Evolutionary conservation across 2,888 invertebrate species (phyloP).

Genomic region (Pteria penguin): DNA sequence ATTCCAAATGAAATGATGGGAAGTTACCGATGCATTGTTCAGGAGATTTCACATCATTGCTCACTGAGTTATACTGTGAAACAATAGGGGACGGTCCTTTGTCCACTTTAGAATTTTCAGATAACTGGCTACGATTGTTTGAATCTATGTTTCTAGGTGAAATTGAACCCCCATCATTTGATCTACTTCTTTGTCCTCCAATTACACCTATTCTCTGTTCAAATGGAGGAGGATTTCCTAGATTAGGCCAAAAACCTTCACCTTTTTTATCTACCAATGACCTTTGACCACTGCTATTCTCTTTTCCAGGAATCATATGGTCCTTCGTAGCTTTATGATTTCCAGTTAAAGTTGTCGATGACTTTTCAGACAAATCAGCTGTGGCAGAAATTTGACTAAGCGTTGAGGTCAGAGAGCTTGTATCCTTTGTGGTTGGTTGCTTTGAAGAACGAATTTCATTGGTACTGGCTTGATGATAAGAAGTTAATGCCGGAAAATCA

Average conservation of each 20-base stretch:
- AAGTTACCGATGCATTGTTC: neutral
- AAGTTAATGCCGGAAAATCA: slow-evolving; percentile 20
- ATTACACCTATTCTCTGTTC: slow-evolving; percentile 1
- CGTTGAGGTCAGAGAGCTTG: neutral
- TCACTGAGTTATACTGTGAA: neutral
- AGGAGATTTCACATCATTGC: neutral
- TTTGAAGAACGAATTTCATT: neutral
- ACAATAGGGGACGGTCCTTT: neutral
- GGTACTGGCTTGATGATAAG: neutral
- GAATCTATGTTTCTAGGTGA: neutral
- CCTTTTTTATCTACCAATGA: neutral
- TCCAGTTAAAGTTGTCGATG: neutral
- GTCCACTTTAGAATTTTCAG: neutral
- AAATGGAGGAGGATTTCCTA: neutral
- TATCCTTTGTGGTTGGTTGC: neutral
- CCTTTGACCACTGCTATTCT: neutral
- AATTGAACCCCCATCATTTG: neutral
- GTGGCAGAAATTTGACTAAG: neutral
- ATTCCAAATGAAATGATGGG: slow-evolving; percentile 15
- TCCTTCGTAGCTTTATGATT: too few relatives aligned
- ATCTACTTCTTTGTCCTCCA: slow-evolving; percentile 10
- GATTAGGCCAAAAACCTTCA: neutral
- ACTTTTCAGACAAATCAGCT: neutral
- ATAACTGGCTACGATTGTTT: neutral
- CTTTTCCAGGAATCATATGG: neutral